Evolutionary conservation across 2,888 invertebrate species (phyloP).

Genomic region (Drosophila antonietae): DNA sequence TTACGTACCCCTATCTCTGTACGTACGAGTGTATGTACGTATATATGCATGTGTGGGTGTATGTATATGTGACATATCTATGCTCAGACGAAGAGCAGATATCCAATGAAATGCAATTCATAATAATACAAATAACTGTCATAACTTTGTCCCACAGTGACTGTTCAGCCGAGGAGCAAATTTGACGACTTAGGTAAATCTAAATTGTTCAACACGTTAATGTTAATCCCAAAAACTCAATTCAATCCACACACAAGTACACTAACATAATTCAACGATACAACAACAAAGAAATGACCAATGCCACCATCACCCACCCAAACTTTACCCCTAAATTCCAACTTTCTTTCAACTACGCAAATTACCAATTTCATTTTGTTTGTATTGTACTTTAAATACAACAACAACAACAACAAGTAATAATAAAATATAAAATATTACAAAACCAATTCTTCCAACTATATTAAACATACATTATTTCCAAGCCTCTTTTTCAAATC

Average conservation of each 20-base stretch:
- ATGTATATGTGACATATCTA: constrained; percentile 1
- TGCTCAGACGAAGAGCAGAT: constrained; percentile 26
- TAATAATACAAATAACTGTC: constrained; percentile 72
- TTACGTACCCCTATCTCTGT: background rate
- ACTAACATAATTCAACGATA: constrained; percentile 40
- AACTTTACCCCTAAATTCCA: constrained; percentile 43
- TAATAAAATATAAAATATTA: constrained; percentile 2
- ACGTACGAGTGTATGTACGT: constrained; percentile 8
- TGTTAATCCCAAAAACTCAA: constrained; percentile 12
- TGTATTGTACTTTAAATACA: constrained; percentile 51
- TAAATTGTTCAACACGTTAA: constrained; percentile 48
- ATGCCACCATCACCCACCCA: constrained; percentile 44
- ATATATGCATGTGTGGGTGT: constrained; percentile 12
- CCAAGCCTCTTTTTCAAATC: constrained; percentile 18
- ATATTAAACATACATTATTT: constrained; percentile 37
- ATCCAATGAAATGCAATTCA: constrained; percentile 51
- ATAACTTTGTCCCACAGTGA: constrained; percentile 86
- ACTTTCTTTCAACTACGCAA: constrained; percentile 63
- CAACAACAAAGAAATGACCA: constrained; percentile 36
- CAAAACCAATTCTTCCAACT: background rate
- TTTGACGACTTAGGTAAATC: constrained; percentile 90
- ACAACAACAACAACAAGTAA: constrained; percentile 10
- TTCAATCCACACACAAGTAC: constrained; percentile 23
- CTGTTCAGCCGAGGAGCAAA: constrained; percentile 89
- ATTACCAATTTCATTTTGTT: constrained; percentile 48